These are phyloP conservation scores for Embidobia sp. DNA, from an alignment of 2,888 invertebrate species.

Conservation along the genomic window DNA sequence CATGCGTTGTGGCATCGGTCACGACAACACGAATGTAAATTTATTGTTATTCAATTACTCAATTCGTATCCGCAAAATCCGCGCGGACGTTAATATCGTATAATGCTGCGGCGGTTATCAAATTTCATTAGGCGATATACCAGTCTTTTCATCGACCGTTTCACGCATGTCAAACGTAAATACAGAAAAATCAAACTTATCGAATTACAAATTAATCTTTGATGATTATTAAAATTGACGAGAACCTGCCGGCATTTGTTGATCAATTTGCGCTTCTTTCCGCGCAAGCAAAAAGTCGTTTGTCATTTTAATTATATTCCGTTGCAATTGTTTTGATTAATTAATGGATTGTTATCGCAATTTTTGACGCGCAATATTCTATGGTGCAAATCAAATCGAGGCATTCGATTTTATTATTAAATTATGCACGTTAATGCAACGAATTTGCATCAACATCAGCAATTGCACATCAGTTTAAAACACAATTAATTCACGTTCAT, in stretches of 20 bases:
- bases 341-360: conserved; percentile 39
- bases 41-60: conserved; percentile 81
- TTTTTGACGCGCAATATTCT: conserved; percentile 14
- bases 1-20: conserved; percentile 76
- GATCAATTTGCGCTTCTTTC: conserved; percentile 15
- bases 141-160: conserved; percentile 56
- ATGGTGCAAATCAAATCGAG: conserved; percentile 9
- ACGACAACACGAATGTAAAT: conserved; percentile 80
- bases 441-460: conserved; percentile 25
- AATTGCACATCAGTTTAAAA: conserved; percentile 21
- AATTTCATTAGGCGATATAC: conserved; percentile 59
- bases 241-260: conserved; percentile 31
- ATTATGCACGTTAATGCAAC: conserved; percentile 20
- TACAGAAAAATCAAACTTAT: conserved; percentile 57
- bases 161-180: conserved; percentile 47
- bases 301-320: conserved; percentile 42
- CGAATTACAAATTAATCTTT: conserved; percentile 51
- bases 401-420: conserved; percentile 25
- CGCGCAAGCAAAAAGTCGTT: conserved; percentile 22
- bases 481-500: conserved; percentile 4
- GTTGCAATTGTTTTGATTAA: conserved; percentile 40
- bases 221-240: conserved; percentile 54
- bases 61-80: conserved; percentile 74
- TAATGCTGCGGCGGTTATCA: conserved; percentile 72
- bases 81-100: conserved; percentile 76